Percentiles rank a stretch among this genome's conserved stretches.
These are phyloP conservation scores for Apolygus lucorum DNA, from an alignment of 1,140 invertebrate species.

Conservation along the genomic window DNA sequence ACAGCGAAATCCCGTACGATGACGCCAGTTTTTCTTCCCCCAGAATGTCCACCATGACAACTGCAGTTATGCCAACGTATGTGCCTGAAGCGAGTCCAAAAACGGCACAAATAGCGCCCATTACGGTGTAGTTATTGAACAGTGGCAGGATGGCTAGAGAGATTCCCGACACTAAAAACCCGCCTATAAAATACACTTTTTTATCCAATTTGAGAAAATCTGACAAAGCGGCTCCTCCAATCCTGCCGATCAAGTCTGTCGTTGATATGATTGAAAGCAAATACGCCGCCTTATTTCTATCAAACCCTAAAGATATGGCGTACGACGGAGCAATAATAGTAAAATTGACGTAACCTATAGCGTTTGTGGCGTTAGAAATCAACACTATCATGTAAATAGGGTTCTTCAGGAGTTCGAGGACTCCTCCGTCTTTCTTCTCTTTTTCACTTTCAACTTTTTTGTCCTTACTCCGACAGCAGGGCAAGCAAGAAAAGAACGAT, in stretches of 20 bases:
- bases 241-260: constrained; percentile 66
- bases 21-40: constrained; percentile 72
- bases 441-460: constrained; percentile 1
- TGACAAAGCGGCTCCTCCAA: constrained; percentile 70
- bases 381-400: constrained; percentile 71
- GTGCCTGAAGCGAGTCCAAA: constrained; percentile 75
- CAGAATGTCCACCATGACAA: constrained; percentile 76
- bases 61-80: constrained; percentile 75
- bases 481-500: constrained; percentile 40
- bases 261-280: constrained; percentile 68
- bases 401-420: constrained; percentile 52
- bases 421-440: background rate
- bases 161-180: constrained; percentile 63
- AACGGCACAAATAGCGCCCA: constrained; percentile 59
- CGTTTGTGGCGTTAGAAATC: constrained; percentile 72
- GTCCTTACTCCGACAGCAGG: background rate
- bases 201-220: constrained; percentile 63
- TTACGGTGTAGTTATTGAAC: constrained; percentile 40
- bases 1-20: constrained; percentile 74
- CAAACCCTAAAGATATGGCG: constrained; percentile 55
- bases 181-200: constrained; percentile 69
- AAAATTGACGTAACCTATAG: constrained; percentile 78
- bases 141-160: constrained; percentile 59
- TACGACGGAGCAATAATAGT: constrained; percentile 69
- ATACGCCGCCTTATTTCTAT: constrained; percentile 56